A percentile compares a stretch with the other conserved stretches of the same genome.
These are phyloP conservation scores for Machimus atricapillus DNA, from an alignment of 2,888 invertebrate species.

Conservation along the genomic window DNA sequence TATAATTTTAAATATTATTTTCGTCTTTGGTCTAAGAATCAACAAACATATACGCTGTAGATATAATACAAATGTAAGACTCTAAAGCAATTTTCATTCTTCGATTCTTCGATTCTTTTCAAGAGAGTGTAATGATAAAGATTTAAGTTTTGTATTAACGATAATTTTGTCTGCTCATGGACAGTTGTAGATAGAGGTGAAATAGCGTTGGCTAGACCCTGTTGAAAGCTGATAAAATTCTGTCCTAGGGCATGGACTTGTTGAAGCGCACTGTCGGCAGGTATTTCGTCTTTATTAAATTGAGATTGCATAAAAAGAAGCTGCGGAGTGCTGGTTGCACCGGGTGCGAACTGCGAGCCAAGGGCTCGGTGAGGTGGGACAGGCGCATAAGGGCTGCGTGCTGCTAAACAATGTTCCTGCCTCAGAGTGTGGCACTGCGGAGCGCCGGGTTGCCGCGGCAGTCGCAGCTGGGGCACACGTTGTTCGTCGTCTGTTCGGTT, in stretches of 20 bases:
- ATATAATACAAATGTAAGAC: no score
- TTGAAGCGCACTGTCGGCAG: neutral
- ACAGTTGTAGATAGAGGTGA: no score
- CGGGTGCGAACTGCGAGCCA: neutral
- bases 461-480: neutral
- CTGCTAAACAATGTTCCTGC: constrained; percentile 6
- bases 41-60: no score
- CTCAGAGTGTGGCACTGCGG: neutral
- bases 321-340: neutral
- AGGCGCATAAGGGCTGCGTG: constrained; percentile 17
- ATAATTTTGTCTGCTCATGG: no score
- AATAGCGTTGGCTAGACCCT: no score
- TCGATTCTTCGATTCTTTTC: no score
- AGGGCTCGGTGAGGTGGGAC: neutral
- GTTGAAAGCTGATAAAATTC: no score
- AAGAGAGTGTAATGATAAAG: no score
- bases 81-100: no score
- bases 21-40: no score
- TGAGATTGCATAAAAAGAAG: neutral
- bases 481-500: neutral
- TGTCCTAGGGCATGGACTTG: neutral
- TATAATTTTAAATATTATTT: no score
- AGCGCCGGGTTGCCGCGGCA: neutral
- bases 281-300: neutral
- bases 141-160: no score